Evolutionary conservation across 2,888 invertebrate species (phyloP).

Genomic region (Euclidia mi): DNA sequence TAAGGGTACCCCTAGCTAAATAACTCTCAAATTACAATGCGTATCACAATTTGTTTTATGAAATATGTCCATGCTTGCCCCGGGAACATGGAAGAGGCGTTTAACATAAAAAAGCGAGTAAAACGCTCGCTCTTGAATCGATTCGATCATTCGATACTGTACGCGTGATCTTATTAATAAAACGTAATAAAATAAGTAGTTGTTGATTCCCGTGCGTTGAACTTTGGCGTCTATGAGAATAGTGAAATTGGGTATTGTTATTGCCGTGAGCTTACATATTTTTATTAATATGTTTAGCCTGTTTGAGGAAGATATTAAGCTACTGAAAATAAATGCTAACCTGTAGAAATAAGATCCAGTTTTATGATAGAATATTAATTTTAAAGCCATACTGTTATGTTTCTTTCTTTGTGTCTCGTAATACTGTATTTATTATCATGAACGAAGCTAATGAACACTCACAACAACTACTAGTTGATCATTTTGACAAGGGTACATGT

Average conservation of each 20-base stretch:
- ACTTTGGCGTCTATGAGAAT: slow-evolving; percentile 20
- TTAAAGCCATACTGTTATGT: too few species aligned
- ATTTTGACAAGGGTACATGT: too few species aligned
- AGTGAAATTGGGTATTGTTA: slow-evolving; percentile 10
- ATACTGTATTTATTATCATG: too few species aligned
- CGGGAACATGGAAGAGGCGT: slow-evolving; percentile 75
- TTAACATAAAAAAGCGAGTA: slow-evolving; percentile 53
- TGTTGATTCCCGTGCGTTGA: slow-evolving; percentile 37
- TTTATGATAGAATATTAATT: too few species aligned
- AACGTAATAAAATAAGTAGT: slow-evolving; percentile 47
- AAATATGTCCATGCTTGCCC: slow-evolving; percentile 65
- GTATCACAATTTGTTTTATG: slow-evolving; percentile 76
- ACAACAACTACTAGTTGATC: too few species aligned
- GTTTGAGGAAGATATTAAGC: too few species aligned
- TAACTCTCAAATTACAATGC: slow-evolving; percentile 77
- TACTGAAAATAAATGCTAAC: too few species aligned
- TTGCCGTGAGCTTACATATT: slow-evolving; percentile 1
- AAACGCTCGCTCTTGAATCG: slow-evolving; percentile 36
- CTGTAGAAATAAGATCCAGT: too few species aligned
- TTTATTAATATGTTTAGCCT: too few species aligned
- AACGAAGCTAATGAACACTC: too few species aligned
- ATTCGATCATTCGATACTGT: slow-evolving; percentile 51
- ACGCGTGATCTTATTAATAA: slow-evolving; percentile 59
- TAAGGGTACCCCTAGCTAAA: slow-evolving; percentile 44
- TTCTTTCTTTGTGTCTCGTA: too few species aligned